Evolutionary conservation across 2,797 vertebrate species (phyloP), one percentile per base, ranked within the genome.

Genomic region (Synanceia verrucosa): DNA sequence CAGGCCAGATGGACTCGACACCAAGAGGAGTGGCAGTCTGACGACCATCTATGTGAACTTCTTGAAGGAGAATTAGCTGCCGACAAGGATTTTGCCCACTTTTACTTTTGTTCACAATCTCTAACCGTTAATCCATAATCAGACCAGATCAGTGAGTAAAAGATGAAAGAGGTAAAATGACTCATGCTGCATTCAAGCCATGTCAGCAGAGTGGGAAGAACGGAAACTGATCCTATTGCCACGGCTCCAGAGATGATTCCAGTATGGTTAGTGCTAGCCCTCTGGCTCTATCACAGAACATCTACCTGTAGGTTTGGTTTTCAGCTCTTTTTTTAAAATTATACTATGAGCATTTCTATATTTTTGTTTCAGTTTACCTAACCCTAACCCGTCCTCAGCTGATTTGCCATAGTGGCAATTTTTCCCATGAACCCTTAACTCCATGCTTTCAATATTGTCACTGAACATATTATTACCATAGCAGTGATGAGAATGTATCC

Each of bases 1-100:
- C 72, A 73, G 85, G 90, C 89, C 90, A 93, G 81, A 81, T 79
- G 84, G 81, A 88, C 56, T 36, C 81, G 86, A 89, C 83, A 86
- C 65, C 57, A 74, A 73, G 57, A 77, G 65, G 61, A 81, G 62
- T 70, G 57, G 67, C 73, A 81, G 74, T 33, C 72, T 65, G 76
- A 85, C 67, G 74, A 82, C 59, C 79, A 65, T 51, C 28, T 12
- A 43, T 9, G 39, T 65, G 44, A 82, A 81, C 74, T 68, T 76
- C 78, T 76, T 59, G 37, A 58, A 61, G 59, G 50, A 84, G 71
- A 78, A 80, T 77, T 67, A 76, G 59, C 63, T 65, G 36, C 52
- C 56, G 48, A 63, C 59, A 50, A 69, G 43, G 47, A 53, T 65
- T 77, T 62, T 4, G 71, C 66, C 46, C 26, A 74, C 50, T 66